phyloP scores from a whole-genome alignment of 2,113 vertebrate genomes.

The Limnothrissa miodon region DNA sequence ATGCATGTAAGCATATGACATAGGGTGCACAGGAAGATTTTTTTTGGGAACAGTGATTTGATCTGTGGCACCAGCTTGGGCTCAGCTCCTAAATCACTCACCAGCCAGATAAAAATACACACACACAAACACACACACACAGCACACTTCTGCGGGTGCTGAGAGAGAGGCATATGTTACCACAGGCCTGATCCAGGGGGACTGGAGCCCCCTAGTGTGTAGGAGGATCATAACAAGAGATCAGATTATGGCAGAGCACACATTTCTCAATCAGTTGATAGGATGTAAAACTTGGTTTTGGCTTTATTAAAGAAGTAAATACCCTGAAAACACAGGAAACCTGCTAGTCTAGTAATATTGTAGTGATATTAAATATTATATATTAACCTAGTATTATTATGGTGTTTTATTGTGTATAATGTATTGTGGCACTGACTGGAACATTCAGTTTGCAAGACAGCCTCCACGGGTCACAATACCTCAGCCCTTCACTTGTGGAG shows the following conservation, averaged over 20 bases:
- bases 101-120: slow-evolving; percentile 55
- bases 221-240: background rate
- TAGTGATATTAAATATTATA: no score
- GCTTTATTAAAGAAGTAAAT: no score
- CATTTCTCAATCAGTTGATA: no score
- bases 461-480: no score
- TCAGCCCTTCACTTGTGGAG: no score
- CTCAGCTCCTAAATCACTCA: slow-evolving; percentile 33
- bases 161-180: background rate
- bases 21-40: background rate
- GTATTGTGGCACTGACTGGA: no score
- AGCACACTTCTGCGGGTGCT: background rate
- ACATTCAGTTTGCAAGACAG: no score
- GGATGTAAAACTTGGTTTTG: no score
- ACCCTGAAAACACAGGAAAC: no score
- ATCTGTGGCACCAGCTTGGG: slow-evolving; percentile 33
- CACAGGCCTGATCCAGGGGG: background rate
- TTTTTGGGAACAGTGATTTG: slow-evolving; percentile 18
- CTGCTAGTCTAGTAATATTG: no score
- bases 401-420: no score
- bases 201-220: background rate
- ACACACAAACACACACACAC: slow-evolving; percentile 7
- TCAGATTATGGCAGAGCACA: background rate
- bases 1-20: background rate
- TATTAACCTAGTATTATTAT: no score